These are phyloP conservation scores for Lucilia cuprina DNA, from an alignment of 1,140 invertebrate genomes.

Conservation along the genomic window DNA sequence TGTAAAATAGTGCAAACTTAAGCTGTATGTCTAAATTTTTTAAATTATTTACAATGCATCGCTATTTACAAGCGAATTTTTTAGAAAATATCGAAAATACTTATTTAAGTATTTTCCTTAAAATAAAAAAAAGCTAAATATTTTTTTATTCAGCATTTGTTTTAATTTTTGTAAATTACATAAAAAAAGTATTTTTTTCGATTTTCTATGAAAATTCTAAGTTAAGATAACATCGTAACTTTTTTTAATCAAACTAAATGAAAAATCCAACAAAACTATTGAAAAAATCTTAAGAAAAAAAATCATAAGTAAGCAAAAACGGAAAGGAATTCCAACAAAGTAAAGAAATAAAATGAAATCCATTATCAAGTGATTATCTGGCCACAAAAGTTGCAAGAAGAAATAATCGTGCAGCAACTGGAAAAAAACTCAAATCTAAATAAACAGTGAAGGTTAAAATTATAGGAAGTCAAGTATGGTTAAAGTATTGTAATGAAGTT, in stretches of 20 bases:
- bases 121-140: too few species aligned
- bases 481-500: too few species aligned
- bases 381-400: not conserved
- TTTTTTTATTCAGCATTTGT: too few species aligned
- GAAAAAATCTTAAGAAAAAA: not conserved
- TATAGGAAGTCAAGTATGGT: not conserved
- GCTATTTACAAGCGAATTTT: too few species aligned
- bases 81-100: too few species aligned
- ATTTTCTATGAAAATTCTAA: too few species aligned
- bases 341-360: not conserved
- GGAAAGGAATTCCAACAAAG: not conserved
- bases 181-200: too few species aligned
- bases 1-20: not conserved
- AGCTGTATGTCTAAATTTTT: not conserved
- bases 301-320: not conserved
- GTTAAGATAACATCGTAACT: not conserved
- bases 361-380: conserved; percentile 31
- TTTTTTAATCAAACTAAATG: not conserved
- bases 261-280: not conserved
- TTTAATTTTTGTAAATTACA: not conserved
- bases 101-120: too few species aligned
- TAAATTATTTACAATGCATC: not conserved
- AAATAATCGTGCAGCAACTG: not conserved
- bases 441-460: not conserved
- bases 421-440: not conserved